Conservation (phyloP, 2,113 vertebrate genomes). For the Rhinopomastus cyanomelas region DNA sequence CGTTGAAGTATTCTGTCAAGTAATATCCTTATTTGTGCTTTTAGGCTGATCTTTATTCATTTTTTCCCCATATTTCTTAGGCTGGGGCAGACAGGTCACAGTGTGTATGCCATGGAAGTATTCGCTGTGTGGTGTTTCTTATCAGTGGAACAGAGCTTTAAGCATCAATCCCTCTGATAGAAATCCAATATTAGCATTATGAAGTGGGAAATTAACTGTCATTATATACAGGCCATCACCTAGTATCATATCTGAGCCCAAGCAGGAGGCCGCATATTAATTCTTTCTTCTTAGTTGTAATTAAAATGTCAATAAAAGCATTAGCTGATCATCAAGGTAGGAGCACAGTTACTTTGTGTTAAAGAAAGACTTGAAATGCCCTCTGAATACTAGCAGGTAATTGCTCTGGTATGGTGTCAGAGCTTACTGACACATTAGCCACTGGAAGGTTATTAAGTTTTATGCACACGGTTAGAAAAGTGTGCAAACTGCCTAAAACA, state of each 20-base stretch:
- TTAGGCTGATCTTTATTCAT: background rate
- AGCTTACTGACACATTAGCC: background rate
- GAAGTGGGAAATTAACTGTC: background rate
- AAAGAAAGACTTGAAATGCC: background rate
- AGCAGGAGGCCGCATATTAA: background rate
- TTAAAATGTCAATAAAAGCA: background rate
- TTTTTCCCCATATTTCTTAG: background rate
- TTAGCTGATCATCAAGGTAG: background rate
- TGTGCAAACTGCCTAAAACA: background rate
- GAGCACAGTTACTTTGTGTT: background rate
- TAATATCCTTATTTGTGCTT: background rate
- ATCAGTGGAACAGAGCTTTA: background rate
- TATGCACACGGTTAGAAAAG: background rate
- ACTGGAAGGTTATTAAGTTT: background rate
- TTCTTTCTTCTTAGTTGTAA: background rate
- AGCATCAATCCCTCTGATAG: background rate
- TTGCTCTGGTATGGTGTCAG: background rate
- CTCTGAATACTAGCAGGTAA: background rate
- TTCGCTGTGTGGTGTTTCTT: background rate
- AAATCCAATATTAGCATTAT: background rate
- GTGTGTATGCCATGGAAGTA: background rate
- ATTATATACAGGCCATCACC: background rate
- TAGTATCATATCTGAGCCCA: background rate
- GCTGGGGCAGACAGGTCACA: background rate
- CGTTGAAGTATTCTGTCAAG: background rate